Conservation (phyloP, 1,140 invertebrate genomes). For the Campoletis sonorensis region DNA sequence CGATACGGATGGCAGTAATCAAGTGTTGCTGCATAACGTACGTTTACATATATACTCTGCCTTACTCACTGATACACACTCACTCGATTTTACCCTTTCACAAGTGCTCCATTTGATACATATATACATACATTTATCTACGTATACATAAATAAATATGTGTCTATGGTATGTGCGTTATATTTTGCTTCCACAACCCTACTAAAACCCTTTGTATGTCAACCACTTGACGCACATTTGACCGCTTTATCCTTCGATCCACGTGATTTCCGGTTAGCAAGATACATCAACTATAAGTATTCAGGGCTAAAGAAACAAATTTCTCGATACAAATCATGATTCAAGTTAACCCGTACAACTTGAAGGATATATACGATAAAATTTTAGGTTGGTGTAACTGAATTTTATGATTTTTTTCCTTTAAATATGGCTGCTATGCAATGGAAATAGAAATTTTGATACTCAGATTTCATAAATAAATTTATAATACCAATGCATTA, state of each 20-base stretch:
- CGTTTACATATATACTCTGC: slow-evolving; percentile 48
- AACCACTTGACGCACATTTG: slow-evolving; percentile 51
- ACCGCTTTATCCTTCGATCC: slow-evolving; percentile 47
- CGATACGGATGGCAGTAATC: slow-evolving; percentile 72
- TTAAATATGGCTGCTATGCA: no score
- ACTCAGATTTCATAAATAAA: no score
- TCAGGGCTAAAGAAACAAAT: not conserved
- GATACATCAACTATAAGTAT: slow-evolving; percentile 42
- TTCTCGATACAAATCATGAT: not conserved
- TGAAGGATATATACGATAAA: no score
- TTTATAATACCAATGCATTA: no score
- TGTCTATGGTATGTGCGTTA: not conserved
- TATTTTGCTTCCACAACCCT: slow-evolving; percentile 14
- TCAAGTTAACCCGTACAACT: no score
- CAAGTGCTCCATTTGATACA: slow-evolving; percentile 29
- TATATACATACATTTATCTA: no score
- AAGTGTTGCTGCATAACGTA: slow-evolving; percentile 63
- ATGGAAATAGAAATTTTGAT: no score
- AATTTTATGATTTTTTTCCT: no score
- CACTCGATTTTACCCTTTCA: slow-evolving; percentile 5
- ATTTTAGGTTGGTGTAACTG: no score
- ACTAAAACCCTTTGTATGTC: not conserved
- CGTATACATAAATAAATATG: slow-evolving; percentile 37
- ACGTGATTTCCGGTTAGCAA: slow-evolving; percentile 47
- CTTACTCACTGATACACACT: slow-evolving; percentile 27